A percentile compares a stretch with the other conserved stretches of the same genome.
Conservation (phyloP, 2,888 invertebrate species). For the Isoperla grammatica region DNA sequence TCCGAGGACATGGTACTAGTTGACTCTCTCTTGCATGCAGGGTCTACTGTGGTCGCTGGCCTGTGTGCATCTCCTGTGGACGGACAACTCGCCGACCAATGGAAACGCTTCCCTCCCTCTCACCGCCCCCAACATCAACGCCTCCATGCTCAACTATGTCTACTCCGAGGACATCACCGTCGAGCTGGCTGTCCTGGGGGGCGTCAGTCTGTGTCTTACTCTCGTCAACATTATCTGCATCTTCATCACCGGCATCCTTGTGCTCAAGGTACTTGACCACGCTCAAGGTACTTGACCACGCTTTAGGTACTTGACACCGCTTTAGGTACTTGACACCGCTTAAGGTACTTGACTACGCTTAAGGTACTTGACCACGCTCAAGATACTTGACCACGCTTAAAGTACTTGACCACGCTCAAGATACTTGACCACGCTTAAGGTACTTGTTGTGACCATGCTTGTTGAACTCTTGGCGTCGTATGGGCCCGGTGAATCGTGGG, state of each 20-base stretch:
- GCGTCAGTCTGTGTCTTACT: constrained; percentile 64
- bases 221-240: constrained; percentile 70
- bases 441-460: too few species aligned
- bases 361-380: constrained; percentile 46
- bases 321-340: background rate
- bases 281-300: background rate
- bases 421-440: too few species aligned
- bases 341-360: constrained; percentile 38
- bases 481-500: too few species aligned
- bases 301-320: too few species aligned
- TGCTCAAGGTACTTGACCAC: constrained; percentile 53
- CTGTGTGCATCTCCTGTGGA: constrained; percentile 50
- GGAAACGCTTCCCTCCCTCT: background rate
- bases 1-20: too few species aligned
- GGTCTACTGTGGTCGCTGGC: constrained; percentile 62
- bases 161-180: constrained; percentile 56
- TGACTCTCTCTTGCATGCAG: too few species aligned
- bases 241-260: constrained; percentile 61
- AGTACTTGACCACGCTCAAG: too few species aligned
- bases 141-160: constrained; percentile 42
- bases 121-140: constrained; percentile 41
- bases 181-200: constrained; percentile 59
- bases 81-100: constrained; percentile 28
- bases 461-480: too few species aligned
- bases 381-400: background rate